Percentiles rank a stretch among this genome's conserved stretches.
These are phyloP conservation scores for Epinephelus awoara DNA, from an alignment of 2,797 vertebrate species.

Conservation along the genomic window DNA sequence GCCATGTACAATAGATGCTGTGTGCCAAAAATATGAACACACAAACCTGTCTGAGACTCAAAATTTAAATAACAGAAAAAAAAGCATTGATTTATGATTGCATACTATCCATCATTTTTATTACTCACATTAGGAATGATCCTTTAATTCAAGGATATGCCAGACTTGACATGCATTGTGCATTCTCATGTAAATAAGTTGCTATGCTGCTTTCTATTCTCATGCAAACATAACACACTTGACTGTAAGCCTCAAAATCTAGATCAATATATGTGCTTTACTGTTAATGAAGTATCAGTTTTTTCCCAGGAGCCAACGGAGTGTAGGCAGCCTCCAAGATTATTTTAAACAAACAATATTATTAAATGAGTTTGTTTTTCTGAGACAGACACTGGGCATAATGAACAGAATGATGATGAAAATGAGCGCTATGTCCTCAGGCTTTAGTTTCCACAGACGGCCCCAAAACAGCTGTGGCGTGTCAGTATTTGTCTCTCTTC, in stretches of 20 bases:
- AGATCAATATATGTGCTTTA: slow-evolving; percentile 27
- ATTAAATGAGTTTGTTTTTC: slow-evolving; percentile 47
- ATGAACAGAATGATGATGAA: slow-evolving; percentile 59
- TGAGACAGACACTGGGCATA: slow-evolving; percentile 35
- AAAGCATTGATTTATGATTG: slow-evolving; percentile 34
- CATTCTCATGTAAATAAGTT: slow-evolving; percentile 7
- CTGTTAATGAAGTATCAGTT: slow-evolving; percentile 41
- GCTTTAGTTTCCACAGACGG: slow-evolving; percentile 41
- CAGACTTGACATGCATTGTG: slow-evolving; percentile 29
- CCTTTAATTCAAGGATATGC: not conserved
- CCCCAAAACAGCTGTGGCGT: slow-evolving; percentile 61
- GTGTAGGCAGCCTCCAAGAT: slow-evolving; percentile 23
- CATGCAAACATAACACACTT: slow-evolving; percentile 32
- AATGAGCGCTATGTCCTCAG: slow-evolving; percentile 55
- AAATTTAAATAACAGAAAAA: slow-evolving; percentile 22
- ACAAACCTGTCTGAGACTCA: slow-evolving; percentile 23
- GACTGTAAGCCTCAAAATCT: not conserved
- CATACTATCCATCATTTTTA: slow-evolving; percentile 38
- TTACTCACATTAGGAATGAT: not conserved
- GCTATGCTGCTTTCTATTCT: not conserved
- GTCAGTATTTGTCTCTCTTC: slow-evolving; percentile 50
- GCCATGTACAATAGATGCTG: slow-evolving; percentile 50
- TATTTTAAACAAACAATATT: slow-evolving; percentile 59
- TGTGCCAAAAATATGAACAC: slow-evolving; percentile 32
- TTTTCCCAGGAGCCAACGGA: slow-evolving; percentile 27